These are phyloP conservation scores for Callithrix jacchus DNA, from an alignment of 2,113 vertebrate genomes.

Conservation along the genomic window DNA sequence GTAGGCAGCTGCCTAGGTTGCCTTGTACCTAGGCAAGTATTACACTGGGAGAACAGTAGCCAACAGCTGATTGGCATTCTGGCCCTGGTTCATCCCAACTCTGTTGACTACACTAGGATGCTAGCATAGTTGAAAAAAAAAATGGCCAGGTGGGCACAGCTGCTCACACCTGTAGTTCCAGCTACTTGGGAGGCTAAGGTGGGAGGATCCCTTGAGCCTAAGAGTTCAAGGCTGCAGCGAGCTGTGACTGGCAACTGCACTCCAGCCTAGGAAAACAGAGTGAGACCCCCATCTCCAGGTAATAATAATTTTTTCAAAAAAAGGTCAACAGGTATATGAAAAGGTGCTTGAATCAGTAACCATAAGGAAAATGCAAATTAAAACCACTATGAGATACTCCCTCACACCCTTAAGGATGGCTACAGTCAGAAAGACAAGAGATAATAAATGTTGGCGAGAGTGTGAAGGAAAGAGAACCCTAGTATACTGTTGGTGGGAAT, in stretches of 20 bases:
- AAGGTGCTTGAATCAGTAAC: neutral
- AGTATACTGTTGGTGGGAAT: neutral
- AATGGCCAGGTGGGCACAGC: no score
- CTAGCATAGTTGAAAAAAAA: slow-evolving; percentile 49
- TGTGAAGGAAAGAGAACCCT: neutral
- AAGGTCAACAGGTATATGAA: neutral
- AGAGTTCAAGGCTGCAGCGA: neutral
- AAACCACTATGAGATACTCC: neutral
- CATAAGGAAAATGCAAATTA: neutral
- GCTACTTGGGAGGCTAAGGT: neutral
- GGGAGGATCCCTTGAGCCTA: neutral
- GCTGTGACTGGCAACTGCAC: neutral
- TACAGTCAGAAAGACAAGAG: neutral
- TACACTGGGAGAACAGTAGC: slow-evolving; percentile 77
- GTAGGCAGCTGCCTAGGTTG: slow-evolving; percentile 78
- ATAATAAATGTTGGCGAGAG: neutral
- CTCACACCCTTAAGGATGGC: neutral
- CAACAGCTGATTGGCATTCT: slow-evolving; percentile 69
- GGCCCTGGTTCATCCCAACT: slow-evolving; percentile 66
- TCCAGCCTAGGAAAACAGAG: neutral
- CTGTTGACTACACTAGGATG: slow-evolving; percentile 67
- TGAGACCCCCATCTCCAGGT: neutral
- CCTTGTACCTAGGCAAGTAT: slow-evolving; percentile 71
- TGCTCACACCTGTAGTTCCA: no score
- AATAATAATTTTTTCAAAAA: neutral